Evolutionary conservation across 2,113 vertebrate species (phyloP).

Genomic region (Oncorhynchus keta): DNA sequence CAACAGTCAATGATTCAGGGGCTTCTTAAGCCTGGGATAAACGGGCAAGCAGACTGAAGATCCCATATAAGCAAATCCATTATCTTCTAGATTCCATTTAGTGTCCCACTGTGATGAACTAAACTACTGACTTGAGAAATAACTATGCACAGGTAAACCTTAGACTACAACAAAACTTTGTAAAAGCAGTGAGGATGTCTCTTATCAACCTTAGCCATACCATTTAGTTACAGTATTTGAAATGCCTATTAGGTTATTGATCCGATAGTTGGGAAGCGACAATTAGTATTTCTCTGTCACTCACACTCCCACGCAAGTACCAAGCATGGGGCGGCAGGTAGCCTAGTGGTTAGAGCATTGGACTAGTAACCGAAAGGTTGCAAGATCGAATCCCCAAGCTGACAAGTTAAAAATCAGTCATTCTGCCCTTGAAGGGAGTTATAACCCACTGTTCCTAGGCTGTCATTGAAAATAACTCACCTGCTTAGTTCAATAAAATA

Average conservation of each 20-base stretch:
- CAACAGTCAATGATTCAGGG: neutral
- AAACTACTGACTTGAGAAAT: neutral
- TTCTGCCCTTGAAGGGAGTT: too few relatives aligned
- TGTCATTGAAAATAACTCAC: too few relatives aligned
- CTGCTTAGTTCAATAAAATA: too few relatives aligned
- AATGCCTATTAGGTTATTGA: neutral
- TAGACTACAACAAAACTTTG: neutral
- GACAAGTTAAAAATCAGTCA: too few relatives aligned
- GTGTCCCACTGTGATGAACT: neutral
- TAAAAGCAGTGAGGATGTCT: neutral
- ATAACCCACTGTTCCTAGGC: too few relatives aligned
- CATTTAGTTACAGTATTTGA: constrained; percentile 10
- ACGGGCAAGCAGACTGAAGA: neutral
- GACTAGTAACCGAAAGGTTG: too few relatives aligned
- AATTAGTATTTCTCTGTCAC: neutral
- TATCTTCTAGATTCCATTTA: neutral
- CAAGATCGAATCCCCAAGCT: too few relatives aligned
- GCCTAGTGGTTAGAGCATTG: too few relatives aligned
- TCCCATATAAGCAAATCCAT: neutral
- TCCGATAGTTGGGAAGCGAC: neutral
- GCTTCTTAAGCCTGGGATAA: neutral
- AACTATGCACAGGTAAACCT: neutral
- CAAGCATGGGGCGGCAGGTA: neutral
- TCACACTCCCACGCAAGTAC: constrained; percentile 30
- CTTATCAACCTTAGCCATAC: neutral